Percentiles rank a stretch among this genome's conserved stretches.
Evolutionary conservation across 2,888 invertebrate genomes (phyloP).

Genomic region (Xestia rhomboidea): DNA sequence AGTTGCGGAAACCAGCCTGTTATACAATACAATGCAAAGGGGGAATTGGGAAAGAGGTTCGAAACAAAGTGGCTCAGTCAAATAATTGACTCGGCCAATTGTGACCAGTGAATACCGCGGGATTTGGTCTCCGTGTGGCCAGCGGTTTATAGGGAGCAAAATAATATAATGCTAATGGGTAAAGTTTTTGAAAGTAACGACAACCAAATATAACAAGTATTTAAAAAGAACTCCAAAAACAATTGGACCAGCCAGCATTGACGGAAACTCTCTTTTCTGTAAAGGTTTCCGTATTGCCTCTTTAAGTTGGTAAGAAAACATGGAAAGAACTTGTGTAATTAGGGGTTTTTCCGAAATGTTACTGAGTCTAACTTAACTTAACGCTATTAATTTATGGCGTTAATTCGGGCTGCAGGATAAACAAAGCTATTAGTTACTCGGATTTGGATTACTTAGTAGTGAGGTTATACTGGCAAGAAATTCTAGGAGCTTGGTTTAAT

Average conservation of each 20-base stretch:
- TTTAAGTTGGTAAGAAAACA: slow-evolving; percentile 22
- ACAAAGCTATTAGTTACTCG: slow-evolving; percentile 25
- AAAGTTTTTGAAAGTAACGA: not conserved
- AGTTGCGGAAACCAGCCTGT: too few species aligned
- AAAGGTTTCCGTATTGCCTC: slow-evolving; percentile 38
- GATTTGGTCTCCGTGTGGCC: not conserved
- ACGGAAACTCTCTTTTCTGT: slow-evolving; percentile 22
- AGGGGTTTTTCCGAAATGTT: slow-evolving; percentile 28
- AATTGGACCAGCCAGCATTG: slow-evolving; percentile 21
- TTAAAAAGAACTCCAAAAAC: slow-evolving; percentile 18
- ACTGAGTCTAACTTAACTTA: slow-evolving; percentile 13
- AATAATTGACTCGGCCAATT: not conserved
- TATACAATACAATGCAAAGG: too few species aligned
- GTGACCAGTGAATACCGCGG: not conserved
- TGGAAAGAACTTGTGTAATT: slow-evolving; percentile 56
- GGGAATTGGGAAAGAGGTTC: not conserved
- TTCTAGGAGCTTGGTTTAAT: not conserved
- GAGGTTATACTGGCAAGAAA: not conserved
- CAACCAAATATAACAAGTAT: slow-evolving; percentile 1
- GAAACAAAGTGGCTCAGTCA: not conserved
- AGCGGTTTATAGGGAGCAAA: not conserved
- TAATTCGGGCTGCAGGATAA: slow-evolving; percentile 20
- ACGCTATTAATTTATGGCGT: too few species aligned
- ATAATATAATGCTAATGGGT: not conserved
- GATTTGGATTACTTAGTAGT: slow-evolving; percentile 9